These are phyloP conservation scores for Drosophila grimshawi DNA, from an alignment of 1,140 invertebrate species.

Conservation along the genomic window DNA sequence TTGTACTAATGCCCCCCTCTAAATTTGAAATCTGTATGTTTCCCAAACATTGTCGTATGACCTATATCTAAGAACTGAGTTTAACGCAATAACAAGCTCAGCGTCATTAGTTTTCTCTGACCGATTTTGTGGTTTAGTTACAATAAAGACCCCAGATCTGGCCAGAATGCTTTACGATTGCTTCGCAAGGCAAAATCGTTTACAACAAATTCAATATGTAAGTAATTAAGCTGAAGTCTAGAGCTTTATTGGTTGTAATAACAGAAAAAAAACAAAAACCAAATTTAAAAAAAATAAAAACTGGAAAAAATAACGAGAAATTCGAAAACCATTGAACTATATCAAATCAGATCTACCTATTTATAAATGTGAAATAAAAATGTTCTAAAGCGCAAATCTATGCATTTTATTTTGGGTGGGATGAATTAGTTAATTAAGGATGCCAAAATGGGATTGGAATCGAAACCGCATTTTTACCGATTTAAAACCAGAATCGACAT, in stretches of 20 bases:
- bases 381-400: slow-evolving; percentile 45
- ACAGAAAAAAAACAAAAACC: slow-evolving; percentile 21
- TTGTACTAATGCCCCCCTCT: slow-evolving; percentile 15
- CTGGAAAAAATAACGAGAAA: slow-evolving; percentile 39
- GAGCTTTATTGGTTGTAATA: slow-evolving; percentile 73
- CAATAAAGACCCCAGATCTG: slow-evolving; percentile 3
- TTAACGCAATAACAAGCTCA: slow-evolving; percentile 20
- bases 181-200: slow-evolving; percentile 1
- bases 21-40: slow-evolving; percentile 33
- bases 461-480: too few relatives aligned
- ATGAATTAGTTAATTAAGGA: not conserved
- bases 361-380: slow-evolving; percentile 80
- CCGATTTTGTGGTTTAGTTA: slow-evolving; percentile 1
- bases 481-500: too few relatives aligned
- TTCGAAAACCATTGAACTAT: slow-evolving; percentile 50
- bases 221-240: slow-evolving; percentile 47
- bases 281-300: slow-evolving; percentile 25
- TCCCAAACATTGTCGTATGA: slow-evolving; percentile 36
- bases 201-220: slow-evolving; percentile 42
- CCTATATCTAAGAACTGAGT: slow-evolving; percentile 35
- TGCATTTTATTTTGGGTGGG: not conserved
- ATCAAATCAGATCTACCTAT: slow-evolving; percentile 58
- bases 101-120: slow-evolving; percentile 5
- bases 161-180: not conserved
- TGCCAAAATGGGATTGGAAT: too few relatives aligned